phyloP scores from a whole-genome alignment of 64 coral and sea anemone genomes.

The Acropora yongei region DNA sequence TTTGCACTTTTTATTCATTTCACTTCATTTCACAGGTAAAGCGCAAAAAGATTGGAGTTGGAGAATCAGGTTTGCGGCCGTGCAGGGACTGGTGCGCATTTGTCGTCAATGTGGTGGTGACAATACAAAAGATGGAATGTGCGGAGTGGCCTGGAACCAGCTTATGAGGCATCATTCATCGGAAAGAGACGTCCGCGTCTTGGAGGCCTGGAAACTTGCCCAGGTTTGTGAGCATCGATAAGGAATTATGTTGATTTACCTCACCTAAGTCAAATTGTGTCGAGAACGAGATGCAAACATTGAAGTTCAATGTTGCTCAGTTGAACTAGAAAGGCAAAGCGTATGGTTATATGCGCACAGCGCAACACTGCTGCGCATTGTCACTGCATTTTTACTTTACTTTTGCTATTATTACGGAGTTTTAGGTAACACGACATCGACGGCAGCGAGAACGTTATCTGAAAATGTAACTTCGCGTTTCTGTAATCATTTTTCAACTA shows the following conservation, averaged over 20 bases:
- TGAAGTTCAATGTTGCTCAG: neutral
- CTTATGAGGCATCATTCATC: conserved; percentile 82
- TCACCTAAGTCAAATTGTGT: too few relatives aligned
- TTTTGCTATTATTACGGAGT: too few relatives aligned
- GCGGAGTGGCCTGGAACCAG: conserved; percentile 81
- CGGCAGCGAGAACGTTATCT: too few relatives aligned
- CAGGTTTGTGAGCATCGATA: conserved; percentile 43
- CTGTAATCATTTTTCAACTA: too few relatives aligned
- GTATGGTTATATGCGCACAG: too few relatives aligned
- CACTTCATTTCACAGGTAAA: neutral
- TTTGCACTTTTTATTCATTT: neutral
- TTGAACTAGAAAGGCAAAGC: too few relatives aligned
- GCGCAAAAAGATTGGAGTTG: conserved; percentile 86
- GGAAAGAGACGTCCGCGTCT: conserved; percentile 75
- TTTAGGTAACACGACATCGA: too few relatives aligned
- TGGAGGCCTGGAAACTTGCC: conserved; percentile 88
- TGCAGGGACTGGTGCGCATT: conserved; percentile 91
- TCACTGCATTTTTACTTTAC: too few relatives aligned
- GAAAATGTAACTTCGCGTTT: too few relatives aligned
- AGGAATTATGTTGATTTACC: neutral
- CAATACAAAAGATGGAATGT: conserved; percentile 76
- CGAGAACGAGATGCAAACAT: neutral
- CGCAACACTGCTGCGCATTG: too few relatives aligned
- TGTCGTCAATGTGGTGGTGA: conserved; percentile 77
- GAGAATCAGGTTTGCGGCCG: conserved; percentile 90